Conservation (phyloP, 23 tunicate genomes). For the Aplidium turbinatum region DNA sequence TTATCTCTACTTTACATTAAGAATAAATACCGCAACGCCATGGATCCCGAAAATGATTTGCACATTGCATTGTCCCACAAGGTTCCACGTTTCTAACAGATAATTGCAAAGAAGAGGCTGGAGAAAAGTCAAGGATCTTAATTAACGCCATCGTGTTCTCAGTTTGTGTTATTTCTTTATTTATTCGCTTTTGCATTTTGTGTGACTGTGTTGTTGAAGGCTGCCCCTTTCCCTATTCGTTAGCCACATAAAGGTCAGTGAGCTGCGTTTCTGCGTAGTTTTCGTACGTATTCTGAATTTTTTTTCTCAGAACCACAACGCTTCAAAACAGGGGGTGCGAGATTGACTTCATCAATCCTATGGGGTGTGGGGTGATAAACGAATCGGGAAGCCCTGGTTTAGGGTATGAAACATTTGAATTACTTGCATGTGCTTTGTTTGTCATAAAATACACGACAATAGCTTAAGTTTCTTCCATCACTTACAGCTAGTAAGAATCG, state of each 20-base stretch:
- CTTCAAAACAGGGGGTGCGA: conserved; percentile 19
- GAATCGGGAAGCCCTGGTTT: conserved; percentile 18
- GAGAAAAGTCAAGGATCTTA: not conserved
- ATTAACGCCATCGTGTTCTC: not conserved
- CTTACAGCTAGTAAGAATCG: too few relatives aligned
- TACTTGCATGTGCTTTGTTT: too few relatives aligned
- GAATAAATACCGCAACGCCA: too few relatives aligned
- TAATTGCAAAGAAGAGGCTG: not conserved
- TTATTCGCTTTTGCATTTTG: conserved; percentile 1
- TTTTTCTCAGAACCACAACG: conserved; percentile 5
- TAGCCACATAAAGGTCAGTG: conserved; percentile 8
- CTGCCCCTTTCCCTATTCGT: not conserved
- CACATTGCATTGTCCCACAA: not conserved
- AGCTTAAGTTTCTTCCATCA: too few relatives aligned
- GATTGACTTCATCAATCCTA: conserved; percentile 8
- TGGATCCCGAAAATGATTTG: not conserved
- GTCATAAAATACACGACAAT: too few relatives aligned
- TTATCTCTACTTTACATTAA: conserved; percentile 1
- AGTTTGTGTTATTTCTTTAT: not conserved
- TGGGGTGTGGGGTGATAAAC: conserved; percentile 21
- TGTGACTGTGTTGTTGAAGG: conserved; percentile 10
- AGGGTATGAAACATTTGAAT: too few relatives aligned
- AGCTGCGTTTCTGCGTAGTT: conserved; percentile 12
- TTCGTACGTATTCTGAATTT: not conserved
- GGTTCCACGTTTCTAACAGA: too few relatives aligned